Percentiles rank a stretch among this genome's conserved stretches.
Conservation (phyloP, 2,797 vertebrate species). For the Lacerta bilineata region DNA sequence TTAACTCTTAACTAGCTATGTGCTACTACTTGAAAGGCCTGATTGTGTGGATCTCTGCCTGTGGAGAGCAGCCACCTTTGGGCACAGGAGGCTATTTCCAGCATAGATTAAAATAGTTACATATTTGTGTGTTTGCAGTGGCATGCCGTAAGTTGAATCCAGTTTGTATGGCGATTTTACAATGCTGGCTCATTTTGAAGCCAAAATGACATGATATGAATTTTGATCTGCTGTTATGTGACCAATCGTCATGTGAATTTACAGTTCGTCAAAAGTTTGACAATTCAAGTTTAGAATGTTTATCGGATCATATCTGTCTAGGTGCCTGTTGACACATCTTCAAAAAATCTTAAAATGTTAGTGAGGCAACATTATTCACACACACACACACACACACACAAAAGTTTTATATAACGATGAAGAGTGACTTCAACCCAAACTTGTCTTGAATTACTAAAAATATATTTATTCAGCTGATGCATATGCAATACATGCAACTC, state of each 20-base stretch:
- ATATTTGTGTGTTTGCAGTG: not conserved
- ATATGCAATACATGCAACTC: conserved; percentile 1
- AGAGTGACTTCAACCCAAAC: not conserved
- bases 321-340: not conserved
- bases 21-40: too few species aligned
- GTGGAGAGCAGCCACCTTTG: not conserved
- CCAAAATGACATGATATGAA: not conserved
- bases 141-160: not conserved
- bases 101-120: not conserved
- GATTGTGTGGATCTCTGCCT: too few species aligned
- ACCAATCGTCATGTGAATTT: not conserved
- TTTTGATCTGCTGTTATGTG: not conserved
- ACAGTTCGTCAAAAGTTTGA: not conserved
- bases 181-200: not conserved
- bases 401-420: not conserved
- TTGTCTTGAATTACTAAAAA: not conserved
- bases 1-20: not conserved
- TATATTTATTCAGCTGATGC: not conserved
- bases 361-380: not conserved
- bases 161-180: not conserved
- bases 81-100: not conserved
- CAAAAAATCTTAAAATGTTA: not conserved
- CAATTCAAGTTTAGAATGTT: not conserved
- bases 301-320: not conserved
- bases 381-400: too few species aligned